A percentile compares a stretch with the other conserved stretches of the same genome.
phyloP scores from a whole-genome alignment of 2,113 vertebrate genomes.

The Mungos mungo region DNA sequence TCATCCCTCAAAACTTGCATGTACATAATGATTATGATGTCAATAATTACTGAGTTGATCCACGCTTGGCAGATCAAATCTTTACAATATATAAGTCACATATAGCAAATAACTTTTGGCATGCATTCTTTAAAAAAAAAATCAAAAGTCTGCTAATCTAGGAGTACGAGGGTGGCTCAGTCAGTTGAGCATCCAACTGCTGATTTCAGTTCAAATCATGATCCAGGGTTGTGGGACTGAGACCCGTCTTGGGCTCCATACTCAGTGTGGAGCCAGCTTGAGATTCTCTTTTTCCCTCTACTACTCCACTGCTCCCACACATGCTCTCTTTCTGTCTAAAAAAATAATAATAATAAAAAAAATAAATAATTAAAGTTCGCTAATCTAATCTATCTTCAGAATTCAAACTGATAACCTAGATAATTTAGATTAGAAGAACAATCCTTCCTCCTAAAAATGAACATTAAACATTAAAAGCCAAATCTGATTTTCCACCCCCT shows the following conservation, averaged over 20 bases:
- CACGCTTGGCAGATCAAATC: neutral
- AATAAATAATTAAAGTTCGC: neutral
- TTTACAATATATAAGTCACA: slow-evolving; percentile 1
- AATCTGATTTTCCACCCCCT: slow-evolving; percentile 8
- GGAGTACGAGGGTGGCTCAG: no score
- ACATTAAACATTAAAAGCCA: slow-evolving; percentile 1
- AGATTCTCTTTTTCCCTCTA: no score
- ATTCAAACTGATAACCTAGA: slow-evolving; percentile 28
- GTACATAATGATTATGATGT: neutral
- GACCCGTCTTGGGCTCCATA: no score
- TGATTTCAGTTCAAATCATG: no score
- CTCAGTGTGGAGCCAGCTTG: no score
- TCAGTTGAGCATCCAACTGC: no score
- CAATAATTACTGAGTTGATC: slow-evolving; percentile 30
- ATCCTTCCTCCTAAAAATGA: neutral
- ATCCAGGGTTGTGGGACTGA: no score
- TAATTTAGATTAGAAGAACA: slow-evolving; percentile 3
- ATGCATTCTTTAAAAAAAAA: slow-evolving; percentile 37
- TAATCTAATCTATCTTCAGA: neutral
- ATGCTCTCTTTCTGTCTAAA: no score
- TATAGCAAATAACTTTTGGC: neutral
- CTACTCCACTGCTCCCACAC: no score
- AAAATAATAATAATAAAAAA: no score
- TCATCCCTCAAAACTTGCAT: neutral
- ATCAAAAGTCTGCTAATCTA: neutral